phyloP scores from a whole-genome alignment of 2,888 invertebrate species.

The Parnassius orleans region DNA sequence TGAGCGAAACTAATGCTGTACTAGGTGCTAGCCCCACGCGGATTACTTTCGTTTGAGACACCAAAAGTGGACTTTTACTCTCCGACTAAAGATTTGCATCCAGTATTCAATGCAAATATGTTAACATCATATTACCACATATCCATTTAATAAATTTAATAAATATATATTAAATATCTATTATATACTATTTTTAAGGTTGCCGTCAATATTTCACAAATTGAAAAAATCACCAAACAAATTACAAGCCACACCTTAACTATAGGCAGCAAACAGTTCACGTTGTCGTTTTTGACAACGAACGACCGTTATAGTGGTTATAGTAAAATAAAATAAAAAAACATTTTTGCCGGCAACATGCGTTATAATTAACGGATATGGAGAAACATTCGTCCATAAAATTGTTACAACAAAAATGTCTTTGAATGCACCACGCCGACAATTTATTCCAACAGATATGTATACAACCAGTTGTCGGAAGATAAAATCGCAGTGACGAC shows the following conservation, averaged over 20 bases:
- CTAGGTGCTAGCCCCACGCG: slow-evolving; percentile 43
- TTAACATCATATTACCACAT: no score
- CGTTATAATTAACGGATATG: background rate
- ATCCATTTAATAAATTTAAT: no score
- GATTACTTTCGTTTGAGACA: slow-evolving; percentile 74
- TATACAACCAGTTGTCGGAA: slow-evolving; percentile 4
- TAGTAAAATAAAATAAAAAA: background rate
- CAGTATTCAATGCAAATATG: slow-evolving; percentile 15
- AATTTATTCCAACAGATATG: background rate
- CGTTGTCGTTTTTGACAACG: background rate
- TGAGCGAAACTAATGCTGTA: slow-evolving; percentile 70
- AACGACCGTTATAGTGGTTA: background rate
- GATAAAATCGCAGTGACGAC: slow-evolving; percentile 6
- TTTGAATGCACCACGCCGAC: background rate
- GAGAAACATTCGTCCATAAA: background rate
- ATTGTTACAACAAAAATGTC: background rate
- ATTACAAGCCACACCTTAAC: background rate
- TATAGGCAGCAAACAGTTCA: background rate
- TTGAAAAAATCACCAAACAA: background rate
- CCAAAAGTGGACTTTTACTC: slow-evolving; percentile 78
- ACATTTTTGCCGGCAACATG: background rate
- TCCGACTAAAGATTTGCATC: slow-evolving; percentile 37
- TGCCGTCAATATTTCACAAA: background rate
- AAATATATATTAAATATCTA: no score
- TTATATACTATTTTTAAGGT: no score